A percentile compares a stretch with the other conserved stretches of the same genome.
These are phyloP conservation scores for Triplophysa yarkandensis DNA, from an alignment of 2,797 vertebrate genomes.

Conservation along the genomic window DNA sequence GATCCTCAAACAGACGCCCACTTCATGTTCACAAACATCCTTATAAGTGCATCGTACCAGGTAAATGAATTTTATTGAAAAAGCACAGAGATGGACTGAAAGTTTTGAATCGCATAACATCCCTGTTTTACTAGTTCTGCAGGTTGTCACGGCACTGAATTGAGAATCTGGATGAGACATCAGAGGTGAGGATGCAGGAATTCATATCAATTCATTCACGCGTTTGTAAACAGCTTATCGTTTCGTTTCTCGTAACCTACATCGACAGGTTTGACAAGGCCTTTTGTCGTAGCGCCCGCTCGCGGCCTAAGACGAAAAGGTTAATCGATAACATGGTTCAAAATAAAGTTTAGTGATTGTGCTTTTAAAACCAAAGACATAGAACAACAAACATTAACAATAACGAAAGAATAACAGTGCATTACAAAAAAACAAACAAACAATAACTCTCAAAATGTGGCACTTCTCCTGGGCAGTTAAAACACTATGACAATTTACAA, in stretches of 20 bases:
- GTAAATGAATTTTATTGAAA: conserved; percentile 72
- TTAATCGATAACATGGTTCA: conserved; percentile 99
- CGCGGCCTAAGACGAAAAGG: conserved; percentile 92
- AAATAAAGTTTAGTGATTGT: conserved; percentile 99
- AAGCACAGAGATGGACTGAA: conserved; percentile 74
- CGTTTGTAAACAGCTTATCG: conserved; percentile 77
- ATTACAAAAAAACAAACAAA: conserved; percentile 84
- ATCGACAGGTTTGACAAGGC: conserved; percentile 91
- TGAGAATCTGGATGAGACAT: conserved; percentile 44
- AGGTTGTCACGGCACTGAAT: conserved; percentile 24
- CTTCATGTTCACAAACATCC: conserved; percentile 71
- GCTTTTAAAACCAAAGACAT: conserved; percentile 99
- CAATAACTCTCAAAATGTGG: conserved; percentile 89
- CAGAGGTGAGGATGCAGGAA: conserved; percentile 57
- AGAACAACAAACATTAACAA: conserved; percentile 75
- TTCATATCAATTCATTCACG: conserved; percentile 70
- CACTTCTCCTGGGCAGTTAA: conserved; percentile 89
- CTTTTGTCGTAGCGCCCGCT: conserved; percentile 59
- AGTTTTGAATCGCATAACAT: conserved; percentile 64
- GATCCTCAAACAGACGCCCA: conserved; percentile 69
- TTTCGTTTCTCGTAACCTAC: conserved; percentile 73
- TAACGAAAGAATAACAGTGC: conserved; percentile 92
- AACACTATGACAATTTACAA: conserved; percentile 92
- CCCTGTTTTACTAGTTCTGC: conserved; percentile 10
- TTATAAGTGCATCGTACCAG: conserved; percentile 77